Percentiles rank a stretch among this genome's conserved stretches.
These are phyloP conservation scores for Hydroisotoma schaefferi DNA, from an alignment of 2,888 invertebrate genomes.

Conservation along the genomic window DNA sequence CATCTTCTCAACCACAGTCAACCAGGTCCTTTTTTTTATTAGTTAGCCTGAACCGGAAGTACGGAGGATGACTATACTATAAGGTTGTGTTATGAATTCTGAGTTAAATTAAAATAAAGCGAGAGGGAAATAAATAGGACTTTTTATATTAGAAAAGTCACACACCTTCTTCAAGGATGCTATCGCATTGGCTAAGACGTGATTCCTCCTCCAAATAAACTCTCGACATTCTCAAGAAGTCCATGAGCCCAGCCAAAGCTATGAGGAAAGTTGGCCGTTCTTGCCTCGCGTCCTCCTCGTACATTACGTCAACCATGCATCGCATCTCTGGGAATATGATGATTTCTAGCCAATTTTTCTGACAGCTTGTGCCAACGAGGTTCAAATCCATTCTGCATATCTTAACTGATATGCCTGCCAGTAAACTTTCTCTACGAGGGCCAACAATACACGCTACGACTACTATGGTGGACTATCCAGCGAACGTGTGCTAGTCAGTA, in stretches of 20 bases:
- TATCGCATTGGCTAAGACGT: not conserved
- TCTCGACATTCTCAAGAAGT: not conserved
- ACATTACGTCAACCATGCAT: not conserved
- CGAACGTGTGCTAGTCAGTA: not conserved
- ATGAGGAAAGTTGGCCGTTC: too few relatives aligned
- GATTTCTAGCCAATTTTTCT: slow-evolving; percentile 20
- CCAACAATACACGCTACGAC: not conserved
- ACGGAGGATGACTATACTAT: too few relatives aligned
- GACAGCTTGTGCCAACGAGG: slow-evolving; percentile 16
- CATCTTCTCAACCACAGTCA: too few relatives aligned
- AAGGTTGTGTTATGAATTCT: too few relatives aligned
- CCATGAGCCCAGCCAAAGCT: not conserved
- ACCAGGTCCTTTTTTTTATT: too few relatives aligned
- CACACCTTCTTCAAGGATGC: too few relatives aligned
- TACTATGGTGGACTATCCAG: not conserved
- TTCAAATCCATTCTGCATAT: not conserved
- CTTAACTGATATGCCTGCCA: not conserved
- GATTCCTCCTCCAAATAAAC: slow-evolving; percentile 1
- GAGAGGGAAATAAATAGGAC: too few relatives aligned
- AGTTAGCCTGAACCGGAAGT: too few relatives aligned
- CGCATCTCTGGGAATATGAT: slow-evolving; percentile 23
- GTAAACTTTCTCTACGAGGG: not conserved
- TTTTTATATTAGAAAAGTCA: too few relatives aligned
- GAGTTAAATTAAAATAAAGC: too few relatives aligned
- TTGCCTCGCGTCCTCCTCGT: too few relatives aligned